phyloP scores from a whole-genome alignment of 2,888 invertebrate genomes.

The Oscheius sp. region DNA sequence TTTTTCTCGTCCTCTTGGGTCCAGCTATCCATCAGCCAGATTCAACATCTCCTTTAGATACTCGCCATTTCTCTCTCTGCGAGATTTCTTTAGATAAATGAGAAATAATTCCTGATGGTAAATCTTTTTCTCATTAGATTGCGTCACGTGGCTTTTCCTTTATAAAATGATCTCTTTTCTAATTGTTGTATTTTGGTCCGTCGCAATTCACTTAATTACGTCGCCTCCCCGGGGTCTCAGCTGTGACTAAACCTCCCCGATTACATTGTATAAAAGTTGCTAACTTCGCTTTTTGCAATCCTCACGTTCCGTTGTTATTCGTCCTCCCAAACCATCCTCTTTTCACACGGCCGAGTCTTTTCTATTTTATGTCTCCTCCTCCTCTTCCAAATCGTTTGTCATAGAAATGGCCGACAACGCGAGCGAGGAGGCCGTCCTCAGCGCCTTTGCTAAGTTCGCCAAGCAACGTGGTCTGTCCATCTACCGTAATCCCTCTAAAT shows the following conservation, averaged over 20 bases:
- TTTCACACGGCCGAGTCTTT: not conserved
- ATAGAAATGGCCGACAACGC: constrained; percentile 2
- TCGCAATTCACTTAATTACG: constrained; percentile 22
- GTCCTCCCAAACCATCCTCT: not conserved
- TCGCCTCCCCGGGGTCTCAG: constrained; percentile 12
- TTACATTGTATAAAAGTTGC: not conserved
- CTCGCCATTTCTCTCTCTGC: not conserved
- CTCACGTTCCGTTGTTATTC: too few relatives aligned
- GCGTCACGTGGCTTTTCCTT: not conserved
- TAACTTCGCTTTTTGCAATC: not conserved
- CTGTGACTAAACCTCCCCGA: constrained; percentile 5
- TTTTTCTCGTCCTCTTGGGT: too few relatives aligned
- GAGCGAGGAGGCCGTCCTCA: not conserved
- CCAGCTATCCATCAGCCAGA: not conserved
- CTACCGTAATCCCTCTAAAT: not conserved
- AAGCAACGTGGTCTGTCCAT: constrained; percentile 3
- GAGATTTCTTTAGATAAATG: not conserved
- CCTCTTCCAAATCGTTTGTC: not conserved
- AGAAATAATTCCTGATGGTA: not conserved
- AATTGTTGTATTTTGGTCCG: constrained; percentile 25
- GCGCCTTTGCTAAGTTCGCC: constrained; percentile 6
- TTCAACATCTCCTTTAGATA: not conserved
- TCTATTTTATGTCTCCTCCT: not conserved
- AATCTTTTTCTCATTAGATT: not conserved
- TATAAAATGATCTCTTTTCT: not conserved